These are phyloP conservation scores for Leptinotarsa juncta DNA, from an alignment of 2,888 invertebrate genomes.

Conservation along the genomic window DNA sequence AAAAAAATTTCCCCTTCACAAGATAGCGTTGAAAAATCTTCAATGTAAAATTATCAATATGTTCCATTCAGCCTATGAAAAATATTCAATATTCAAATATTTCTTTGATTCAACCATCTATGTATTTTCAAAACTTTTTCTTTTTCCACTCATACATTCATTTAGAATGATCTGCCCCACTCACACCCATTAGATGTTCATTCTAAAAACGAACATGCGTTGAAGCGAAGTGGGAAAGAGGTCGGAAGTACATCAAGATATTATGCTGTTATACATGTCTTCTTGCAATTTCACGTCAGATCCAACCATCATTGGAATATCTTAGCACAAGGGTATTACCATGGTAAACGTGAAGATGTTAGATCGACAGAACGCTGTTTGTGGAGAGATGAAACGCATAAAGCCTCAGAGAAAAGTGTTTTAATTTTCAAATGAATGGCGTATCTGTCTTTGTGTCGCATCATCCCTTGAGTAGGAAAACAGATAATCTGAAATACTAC, in stretches of 20 bases:
- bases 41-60: no score
- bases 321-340: conserved; percentile 53
- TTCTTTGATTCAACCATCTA: no score
- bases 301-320: conserved; percentile 47
- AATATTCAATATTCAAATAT: no score
- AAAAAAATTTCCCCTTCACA: no score
- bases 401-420: neutral
- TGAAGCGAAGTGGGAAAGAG: conserved; percentile 29
- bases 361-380: conserved; percentile 50
- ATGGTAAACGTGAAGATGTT: conserved; percentile 57
- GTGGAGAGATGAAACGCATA: conserved; percentile 39
- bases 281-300: conserved; percentile 46
- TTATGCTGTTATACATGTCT: conserved; percentile 48
- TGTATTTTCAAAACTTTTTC: no score
- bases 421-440: neutral
- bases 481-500: neutral
- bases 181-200: conserved; percentile 26
- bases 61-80: no score
- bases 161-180: conserved; percentile 19
- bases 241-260: conserved; percentile 43
- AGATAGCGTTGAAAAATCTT: no score
- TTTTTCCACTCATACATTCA: no score
- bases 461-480: neutral
- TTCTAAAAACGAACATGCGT: conserved; percentile 42
- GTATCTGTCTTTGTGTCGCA: neutral